phyloP scores from a whole-genome alignment of 2,888 invertebrate species.

The Arrhopalites spinosus region DNA sequence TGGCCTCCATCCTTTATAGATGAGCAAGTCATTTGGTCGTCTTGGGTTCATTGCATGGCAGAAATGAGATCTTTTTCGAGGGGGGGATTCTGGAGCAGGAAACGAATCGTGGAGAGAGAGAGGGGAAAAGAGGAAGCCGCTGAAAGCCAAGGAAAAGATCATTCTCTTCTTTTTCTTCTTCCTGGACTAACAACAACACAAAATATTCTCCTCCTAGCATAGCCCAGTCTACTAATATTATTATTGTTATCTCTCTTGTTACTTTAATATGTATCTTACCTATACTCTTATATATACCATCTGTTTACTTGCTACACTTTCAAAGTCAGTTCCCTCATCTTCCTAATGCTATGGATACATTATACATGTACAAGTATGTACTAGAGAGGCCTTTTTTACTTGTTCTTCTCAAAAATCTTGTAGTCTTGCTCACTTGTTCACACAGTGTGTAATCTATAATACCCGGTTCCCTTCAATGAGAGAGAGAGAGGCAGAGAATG shows the following conservation, averaged over 20 bases:
- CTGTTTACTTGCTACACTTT: neutral
- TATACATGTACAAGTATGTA: no score
- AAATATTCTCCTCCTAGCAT: slow-evolving; percentile 1
- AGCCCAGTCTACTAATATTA: neutral
- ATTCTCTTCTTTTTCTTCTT: slow-evolving; percentile 1
- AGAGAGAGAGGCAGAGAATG: no score
- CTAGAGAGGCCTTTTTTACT: no score
- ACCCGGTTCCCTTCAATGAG: no score
- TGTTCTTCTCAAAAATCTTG: no score
- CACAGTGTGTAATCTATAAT: no score
- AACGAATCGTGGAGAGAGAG: slow-evolving; percentile 14
- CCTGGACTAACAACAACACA: neutral
- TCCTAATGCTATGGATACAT: neutral
- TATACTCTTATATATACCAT: slow-evolving; percentile 4
- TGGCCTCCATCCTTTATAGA: slow-evolving; percentile 50
- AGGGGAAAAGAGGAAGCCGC: slow-evolving; percentile 31
- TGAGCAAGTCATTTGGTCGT: slow-evolving; percentile 46
- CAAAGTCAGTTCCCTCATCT: neutral
- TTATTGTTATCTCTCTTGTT: slow-evolving; percentile 10
- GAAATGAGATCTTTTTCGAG: slow-evolving; percentile 20
- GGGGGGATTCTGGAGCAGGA: neutral
- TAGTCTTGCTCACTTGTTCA: no score
- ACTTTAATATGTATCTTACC: neutral
- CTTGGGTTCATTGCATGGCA: slow-evolving; percentile 27
- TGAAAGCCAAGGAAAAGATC: slow-evolving; percentile 31